Base-by-base conservation (phyloP, 2,797 vertebrate species). In the Pseudotriccus pelzelni region DNA sequence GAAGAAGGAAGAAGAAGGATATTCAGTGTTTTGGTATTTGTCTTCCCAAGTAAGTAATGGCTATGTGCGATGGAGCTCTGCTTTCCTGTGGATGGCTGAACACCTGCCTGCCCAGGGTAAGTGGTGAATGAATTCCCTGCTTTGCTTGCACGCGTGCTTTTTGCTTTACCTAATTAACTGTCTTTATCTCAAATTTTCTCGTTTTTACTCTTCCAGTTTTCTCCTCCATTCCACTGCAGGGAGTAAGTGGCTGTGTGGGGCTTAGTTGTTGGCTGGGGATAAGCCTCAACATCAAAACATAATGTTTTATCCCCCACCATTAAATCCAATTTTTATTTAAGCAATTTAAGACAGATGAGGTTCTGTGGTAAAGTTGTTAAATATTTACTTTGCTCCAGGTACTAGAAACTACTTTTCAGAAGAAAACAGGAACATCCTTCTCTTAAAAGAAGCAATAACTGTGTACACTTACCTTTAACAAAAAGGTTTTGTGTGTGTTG, bases 61-160 rank as follows among this genome's bases (percentile, higher is more conserved):
- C 8, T 22, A 24, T 0, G 0, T 0, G 0, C 12, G 32, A 70
- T 9, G 11, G 12, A 89, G 14, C 24, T 46, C 36, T 72, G 59
- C 34, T 34, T 39, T 44, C 49, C 64, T 15, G 23, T 20, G 36
- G 16, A 44, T 22, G 17, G 36, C n/a, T 70, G 64, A 63, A 63
- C 43, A 43, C 27, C 27, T 50, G n/a, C 32, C 56, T 50, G n/a
- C n/a, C 36, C 50, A 44, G 3, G 24, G 36, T 24, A 77, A 50
- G n/a, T 10, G 6, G 7, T 44, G 64, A 77, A 64, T 34, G 14
- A 77, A 64, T 64, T 70, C 28, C 36, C 20, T 5, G n/a, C 8
- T 64, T 39, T 44, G 43, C 24, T 39, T 58, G 20, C 21, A 50
- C 5, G 24, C 28, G 30, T 14, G 20, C 14, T 36, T 68, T 60